Percentiles rank a stretch among this genome's conserved stretches.
Conservation (phyloP, 2,888 invertebrate species). For the Nezara viridula region DNA sequence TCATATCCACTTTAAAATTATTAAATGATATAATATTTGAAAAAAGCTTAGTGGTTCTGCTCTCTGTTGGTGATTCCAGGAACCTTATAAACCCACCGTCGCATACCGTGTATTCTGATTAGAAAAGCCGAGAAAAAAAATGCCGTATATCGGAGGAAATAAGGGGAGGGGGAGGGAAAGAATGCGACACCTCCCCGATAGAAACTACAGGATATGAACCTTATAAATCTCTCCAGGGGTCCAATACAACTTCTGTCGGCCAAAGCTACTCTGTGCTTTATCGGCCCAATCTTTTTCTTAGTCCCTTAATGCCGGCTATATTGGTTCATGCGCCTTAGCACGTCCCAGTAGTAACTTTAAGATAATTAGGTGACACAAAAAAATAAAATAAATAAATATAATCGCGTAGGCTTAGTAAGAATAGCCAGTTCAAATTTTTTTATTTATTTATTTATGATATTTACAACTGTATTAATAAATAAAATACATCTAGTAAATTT, state of each 20-base stretch:
- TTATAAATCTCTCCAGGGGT: constrained; percentile 2
- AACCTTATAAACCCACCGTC: not conserved
- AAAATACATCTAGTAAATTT: no score
- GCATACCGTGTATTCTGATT: not conserved
- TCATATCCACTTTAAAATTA: no score
- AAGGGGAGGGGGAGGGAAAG: not conserved
- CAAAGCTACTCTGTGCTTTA: constrained; percentile 3
- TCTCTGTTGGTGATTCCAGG: not conserved
- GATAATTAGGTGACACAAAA: no score
- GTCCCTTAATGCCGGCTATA: constrained; percentile 17
- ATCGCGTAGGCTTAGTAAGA: no score
- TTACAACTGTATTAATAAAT: no score
- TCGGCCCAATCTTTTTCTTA: constrained; percentile 5
- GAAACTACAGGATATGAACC: constrained; percentile 6
- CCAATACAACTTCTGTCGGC: constrained; percentile 15
- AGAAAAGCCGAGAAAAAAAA: not conserved
- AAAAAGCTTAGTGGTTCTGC: no score
- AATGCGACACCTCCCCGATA: constrained; percentile 12
- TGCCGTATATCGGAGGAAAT: not conserved
- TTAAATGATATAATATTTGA: no score
- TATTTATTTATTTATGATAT: no score
- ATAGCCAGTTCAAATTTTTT: no score
- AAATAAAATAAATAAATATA: no score
- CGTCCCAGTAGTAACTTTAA: not conserved
- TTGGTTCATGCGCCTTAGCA: not conserved